A percentile compares a stretch with the other conserved stretches of the same genome.
Conservation (phyloP, 2,113 vertebrate species). For the Halichoeres trimaculatus region DNA sequence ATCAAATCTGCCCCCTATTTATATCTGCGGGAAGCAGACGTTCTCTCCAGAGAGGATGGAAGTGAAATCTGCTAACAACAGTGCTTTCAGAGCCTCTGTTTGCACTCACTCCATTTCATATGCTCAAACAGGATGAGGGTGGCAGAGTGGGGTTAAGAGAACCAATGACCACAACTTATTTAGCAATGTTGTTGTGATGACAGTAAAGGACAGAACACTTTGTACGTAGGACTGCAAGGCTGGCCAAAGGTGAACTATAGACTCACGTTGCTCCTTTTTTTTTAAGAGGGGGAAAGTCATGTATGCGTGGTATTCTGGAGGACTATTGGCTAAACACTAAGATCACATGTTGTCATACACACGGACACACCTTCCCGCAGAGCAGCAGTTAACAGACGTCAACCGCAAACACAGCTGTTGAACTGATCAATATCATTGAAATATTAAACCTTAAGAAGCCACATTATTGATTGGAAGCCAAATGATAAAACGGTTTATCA, state of each 20-base stretch:
- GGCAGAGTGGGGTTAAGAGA: conserved; percentile 37
- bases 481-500: conserved; percentile 99
- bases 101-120: conserved; percentile 62
- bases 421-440: conserved; percentile 96
- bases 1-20: conserved; percentile 81
- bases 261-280: neutral
- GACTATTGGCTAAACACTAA: neutral
- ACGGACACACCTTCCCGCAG: conserved; percentile 47
- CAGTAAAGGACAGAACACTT: conserved; percentile 29
- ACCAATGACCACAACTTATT: conserved; percentile 49
- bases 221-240: conserved; percentile 6
- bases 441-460: conserved; percentile 97
- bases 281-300: neutral
- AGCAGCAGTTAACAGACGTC: conserved; percentile 85
- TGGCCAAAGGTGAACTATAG: conserved; percentile 20
- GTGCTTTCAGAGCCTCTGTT: conserved; percentile 65
- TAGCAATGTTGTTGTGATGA: conserved; percentile 17
- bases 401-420: conserved; percentile 91
- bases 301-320: conserved; percentile 12
- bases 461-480: conserved; percentile 92
- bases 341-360: conserved; percentile 7
- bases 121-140: conserved; percentile 54
- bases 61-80: conserved; percentile 80
- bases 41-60: conserved; percentile 72
- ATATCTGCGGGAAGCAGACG: conserved; percentile 76